These are phyloP conservation scores for Neodontobutis hainanensis DNA, from an alignment of 2,113 vertebrate genomes.

Conservation along the genomic window DNA sequence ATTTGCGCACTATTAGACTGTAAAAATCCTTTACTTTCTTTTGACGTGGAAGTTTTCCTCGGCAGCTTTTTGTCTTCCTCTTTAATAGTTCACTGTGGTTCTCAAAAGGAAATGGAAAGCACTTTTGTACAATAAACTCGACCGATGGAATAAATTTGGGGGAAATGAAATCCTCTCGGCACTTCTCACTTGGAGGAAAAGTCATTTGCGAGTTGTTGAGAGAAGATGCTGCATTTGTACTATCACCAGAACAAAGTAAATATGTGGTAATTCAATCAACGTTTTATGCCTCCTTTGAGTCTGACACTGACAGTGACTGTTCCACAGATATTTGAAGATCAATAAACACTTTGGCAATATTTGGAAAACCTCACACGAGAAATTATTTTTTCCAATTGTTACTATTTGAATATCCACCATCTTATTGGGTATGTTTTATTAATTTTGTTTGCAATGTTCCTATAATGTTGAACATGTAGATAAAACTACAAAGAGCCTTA, in stretches of 20 bases:
- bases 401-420: conserved; percentile 13
- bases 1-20: conserved; percentile 65
- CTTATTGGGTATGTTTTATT: neutral
- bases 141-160: conserved; percentile 39
- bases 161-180: conserved; percentile 13
- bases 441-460: neutral
- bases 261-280: conserved; percentile 37
- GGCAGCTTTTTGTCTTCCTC: conserved; percentile 19
- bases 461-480: neutral
- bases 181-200: conserved; percentile 29
- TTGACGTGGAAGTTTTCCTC: conserved; percentile 43
- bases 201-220: conserved; percentile 27
- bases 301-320: conserved; percentile 35
- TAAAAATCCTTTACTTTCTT: conserved; percentile 61
- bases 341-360: conserved; percentile 37
- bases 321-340: conserved; percentile 38
- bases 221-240: conserved; percentile 25
- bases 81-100: conserved; percentile 23
- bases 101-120: conserved; percentile 18
- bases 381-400: conserved; percentile 8
- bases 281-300: conserved; percentile 38
- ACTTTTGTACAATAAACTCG: conserved; percentile 35
- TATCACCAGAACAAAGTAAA: conserved; percentile 27
- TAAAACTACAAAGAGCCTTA: too few relatives aligned
- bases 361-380: conserved; percentile 18